phyloP scores from a whole-genome alignment of 2,888 invertebrate genomes.

The Allygus modestus region DNA sequence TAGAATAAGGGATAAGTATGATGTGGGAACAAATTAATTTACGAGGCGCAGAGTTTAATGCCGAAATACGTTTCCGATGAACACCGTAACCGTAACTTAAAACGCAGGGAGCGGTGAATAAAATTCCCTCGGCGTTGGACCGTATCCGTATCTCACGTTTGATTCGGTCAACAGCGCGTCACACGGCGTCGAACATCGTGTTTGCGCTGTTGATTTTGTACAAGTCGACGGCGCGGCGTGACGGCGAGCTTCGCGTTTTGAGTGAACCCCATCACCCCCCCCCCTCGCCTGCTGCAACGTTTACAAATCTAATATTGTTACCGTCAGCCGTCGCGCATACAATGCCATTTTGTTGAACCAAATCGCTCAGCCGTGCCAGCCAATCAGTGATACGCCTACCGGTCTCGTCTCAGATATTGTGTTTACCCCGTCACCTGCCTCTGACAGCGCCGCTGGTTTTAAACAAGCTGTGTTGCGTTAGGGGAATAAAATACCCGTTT shows the following conservation, averaged over 20 bases:
- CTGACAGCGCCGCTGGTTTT: not conserved
- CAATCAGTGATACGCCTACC: constrained; percentile 41
- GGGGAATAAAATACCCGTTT: not conserved
- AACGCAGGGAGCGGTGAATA: not conserved
- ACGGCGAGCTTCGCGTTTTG: constrained; percentile 34
- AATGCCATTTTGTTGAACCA: constrained; percentile 50
- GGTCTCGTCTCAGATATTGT: constrained; percentile 37
- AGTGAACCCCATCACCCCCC: no score
- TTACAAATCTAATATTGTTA: constrained; percentile 56
- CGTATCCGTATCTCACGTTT: not conserved
- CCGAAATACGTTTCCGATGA: no score
- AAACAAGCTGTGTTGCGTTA: constrained; percentile 7
- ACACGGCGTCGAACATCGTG: constrained; percentile 11
- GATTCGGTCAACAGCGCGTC: not conserved
- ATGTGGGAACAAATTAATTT: no score
- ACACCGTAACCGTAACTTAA: not conserved
- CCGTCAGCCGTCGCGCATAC: constrained; percentile 33
- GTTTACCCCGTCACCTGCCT: not conserved
- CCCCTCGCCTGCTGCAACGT: constrained; percentile 22
- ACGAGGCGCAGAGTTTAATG: no score
- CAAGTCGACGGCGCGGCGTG: constrained; percentile 3
- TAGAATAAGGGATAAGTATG: no score
- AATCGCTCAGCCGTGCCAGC: constrained; percentile 38
- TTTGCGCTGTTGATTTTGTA: constrained; percentile 47
- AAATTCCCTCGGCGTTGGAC: not conserved